Conservation (phyloP, 2,888 invertebrate genomes). For the Andrena hattorfiana region DNA sequence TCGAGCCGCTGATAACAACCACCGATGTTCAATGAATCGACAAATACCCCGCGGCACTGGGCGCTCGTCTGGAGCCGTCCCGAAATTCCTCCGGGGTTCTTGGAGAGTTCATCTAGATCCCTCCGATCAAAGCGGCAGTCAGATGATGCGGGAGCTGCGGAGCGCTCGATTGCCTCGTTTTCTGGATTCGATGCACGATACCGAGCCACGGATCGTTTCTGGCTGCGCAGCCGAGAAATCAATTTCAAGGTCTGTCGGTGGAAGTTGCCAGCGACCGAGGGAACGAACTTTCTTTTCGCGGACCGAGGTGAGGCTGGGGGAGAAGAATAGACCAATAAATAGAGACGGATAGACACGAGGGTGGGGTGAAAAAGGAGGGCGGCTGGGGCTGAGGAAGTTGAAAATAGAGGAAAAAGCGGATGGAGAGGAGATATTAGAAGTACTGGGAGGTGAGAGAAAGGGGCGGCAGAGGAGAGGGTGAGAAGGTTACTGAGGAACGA, state of each 20-base stretch:
- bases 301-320: slow-evolving; percentile 1
- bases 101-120: too few species aligned
- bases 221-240: slow-evolving; percentile 55
- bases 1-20: too few species aligned
- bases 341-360: slow-evolving; percentile 1
- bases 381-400: background rate
- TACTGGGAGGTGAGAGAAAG: background rate
- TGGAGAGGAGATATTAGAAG: background rate
- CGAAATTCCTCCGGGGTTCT: too few species aligned
- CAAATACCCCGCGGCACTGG: too few species aligned
- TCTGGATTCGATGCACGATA: slow-evolving; percentile 54
- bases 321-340: slow-evolving; percentile 30
- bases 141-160: slow-evolving; percentile 43
- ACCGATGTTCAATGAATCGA: too few species aligned
- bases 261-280: slow-evolving; percentile 34
- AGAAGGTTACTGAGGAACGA: background rate
- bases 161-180: slow-evolving; percentile 55
- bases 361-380: slow-evolving; percentile 28
- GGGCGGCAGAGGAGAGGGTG: background rate
- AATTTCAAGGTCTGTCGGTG: slow-evolving; percentile 61
- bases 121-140: slow-evolving; percentile 24
- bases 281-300: slow-evolving; percentile 31
- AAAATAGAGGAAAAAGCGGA: slow-evolving; percentile 25
- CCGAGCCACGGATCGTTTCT: slow-evolving; percentile 45
- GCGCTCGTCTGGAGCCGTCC: too few species aligned